Evolutionary conservation across 2,888 invertebrate species (phyloP).

Genomic region (Myopa tessellatipennis): DNA sequence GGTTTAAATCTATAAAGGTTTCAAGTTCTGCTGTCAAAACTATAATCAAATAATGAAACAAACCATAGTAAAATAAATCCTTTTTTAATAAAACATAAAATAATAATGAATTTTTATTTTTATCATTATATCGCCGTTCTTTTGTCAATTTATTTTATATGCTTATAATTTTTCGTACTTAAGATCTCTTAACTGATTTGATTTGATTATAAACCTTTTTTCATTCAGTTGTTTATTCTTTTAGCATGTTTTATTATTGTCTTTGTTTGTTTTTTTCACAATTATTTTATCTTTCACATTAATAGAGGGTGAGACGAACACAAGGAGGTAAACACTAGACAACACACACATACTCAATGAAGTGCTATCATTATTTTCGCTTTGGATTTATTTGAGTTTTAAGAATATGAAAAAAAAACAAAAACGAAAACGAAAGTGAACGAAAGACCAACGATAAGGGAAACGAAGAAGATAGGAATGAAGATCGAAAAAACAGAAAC

Average conservation of each 20-base stretch:
- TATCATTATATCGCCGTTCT: background rate
- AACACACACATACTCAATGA: conserved; percentile 82
- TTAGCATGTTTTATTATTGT: conserved; percentile 32
- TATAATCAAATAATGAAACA: background rate
- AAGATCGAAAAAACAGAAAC: background rate
- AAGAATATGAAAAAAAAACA: conserved; percentile 23
- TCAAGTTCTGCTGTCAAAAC: background rate
- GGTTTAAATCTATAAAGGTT: background rate
- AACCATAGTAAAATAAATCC: background rate
- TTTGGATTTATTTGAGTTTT: conserved; percentile 56
- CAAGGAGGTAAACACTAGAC: conserved; percentile 90
- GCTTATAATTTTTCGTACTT: background rate
- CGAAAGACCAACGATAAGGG: conserved; percentile 33
- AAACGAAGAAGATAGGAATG: background rate
- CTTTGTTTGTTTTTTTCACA: conserved; percentile 50
- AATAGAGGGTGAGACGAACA: conserved; percentile 81
- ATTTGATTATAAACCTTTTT: conserved; percentile 38
- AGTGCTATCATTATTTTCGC: conserved; percentile 69
- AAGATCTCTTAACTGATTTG: background rate
- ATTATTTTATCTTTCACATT: conserved; percentile 48
- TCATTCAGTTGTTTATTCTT: conserved; percentile 41
- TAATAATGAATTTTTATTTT: too few relatives aligned
- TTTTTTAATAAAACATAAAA: background rate
- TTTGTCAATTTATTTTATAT: background rate
- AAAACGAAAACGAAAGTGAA: conserved; percentile 33